phyloP scores from a whole-genome alignment of 2,888 invertebrate species.

The Barypeithes pellucidus region DNA sequence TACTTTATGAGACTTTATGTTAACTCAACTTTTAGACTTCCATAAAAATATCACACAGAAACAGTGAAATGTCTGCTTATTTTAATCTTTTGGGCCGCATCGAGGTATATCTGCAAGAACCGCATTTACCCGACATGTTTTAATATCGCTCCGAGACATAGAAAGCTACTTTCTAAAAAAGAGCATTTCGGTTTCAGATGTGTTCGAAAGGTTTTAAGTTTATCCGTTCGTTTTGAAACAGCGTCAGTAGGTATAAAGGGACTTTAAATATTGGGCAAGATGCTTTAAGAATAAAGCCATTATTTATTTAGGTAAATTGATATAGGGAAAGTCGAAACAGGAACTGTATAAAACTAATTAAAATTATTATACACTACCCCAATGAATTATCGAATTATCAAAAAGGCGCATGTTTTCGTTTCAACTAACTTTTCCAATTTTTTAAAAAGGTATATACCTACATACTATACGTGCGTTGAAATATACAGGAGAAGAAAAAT shows the following conservation, averaged over 20 bases:
- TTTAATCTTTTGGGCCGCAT: conserved; percentile 27
- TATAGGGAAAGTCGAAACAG: too few species aligned
- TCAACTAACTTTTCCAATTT: too few species aligned
- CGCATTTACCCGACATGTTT: conserved; percentile 18
- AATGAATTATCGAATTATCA: too few species aligned
- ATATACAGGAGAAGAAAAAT: too few species aligned
- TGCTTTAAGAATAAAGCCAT: too few species aligned
- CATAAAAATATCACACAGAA: background rate
- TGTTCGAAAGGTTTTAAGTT: background rate
- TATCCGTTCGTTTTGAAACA: background rate
- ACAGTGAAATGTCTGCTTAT: conserved; percentile 7
- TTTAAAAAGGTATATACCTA: too few species aligned
- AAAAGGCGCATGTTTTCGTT: too few species aligned
- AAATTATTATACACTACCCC: too few species aligned
- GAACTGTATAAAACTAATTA: too few species aligned
- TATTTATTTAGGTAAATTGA: too few species aligned
- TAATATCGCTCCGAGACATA: conserved; percentile 19
- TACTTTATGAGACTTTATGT: too few species aligned
- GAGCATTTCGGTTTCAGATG: conserved; percentile 16
- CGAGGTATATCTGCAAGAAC: background rate
- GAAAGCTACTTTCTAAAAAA: conserved; percentile 27
- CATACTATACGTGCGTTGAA: too few species aligned
- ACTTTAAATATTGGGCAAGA: background rate
- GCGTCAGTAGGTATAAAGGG: background rate
- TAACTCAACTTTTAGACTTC: background rate